Evolutionary conservation across 2,888 invertebrate species (phyloP), one percentile per base, ranked within the genome.

Genomic region (Lordiphosa andalusiaca): DNA sequence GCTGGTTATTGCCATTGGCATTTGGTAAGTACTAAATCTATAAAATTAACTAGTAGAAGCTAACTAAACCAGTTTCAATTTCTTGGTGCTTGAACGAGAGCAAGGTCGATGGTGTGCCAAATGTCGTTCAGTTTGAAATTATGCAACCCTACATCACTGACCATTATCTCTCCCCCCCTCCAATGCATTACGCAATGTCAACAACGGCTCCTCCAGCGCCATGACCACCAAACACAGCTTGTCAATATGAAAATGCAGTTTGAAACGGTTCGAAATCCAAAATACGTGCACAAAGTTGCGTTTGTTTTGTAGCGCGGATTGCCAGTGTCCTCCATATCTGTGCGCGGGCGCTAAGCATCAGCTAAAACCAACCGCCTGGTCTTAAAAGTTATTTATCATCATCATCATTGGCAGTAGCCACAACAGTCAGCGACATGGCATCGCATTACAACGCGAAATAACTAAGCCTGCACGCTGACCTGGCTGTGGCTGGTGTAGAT

Each of bases 11-110:
- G 73, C 68, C 82, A 73, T 71, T 77, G 77, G 77, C 77, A 81
- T 84, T 81, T 84, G 77, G 77, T 77, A 77, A 77, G 77, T 84
- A 73, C 73, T 30, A 80, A 55, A 69, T 67, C 59, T 63, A 55
- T 40, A 55, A 52, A 61, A 58, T 66, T 63, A 52, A 61, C 56
- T 55, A 74, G 70, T 55, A 74, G 70, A 62, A 64, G 47, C 46
- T 48, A 42, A 55, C 4, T 36, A 47, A 64, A 65, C 58, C 59
- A 50, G 65, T 67, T 67, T 49, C 59, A 56, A 42, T 51, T 25
- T 51, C 57, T 61, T 54, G 55, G 50, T 71, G 73, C 67, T 56
- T 70, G 75, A 78, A 80, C 58, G 67, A 61, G 78, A 73, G 82
- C 77, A 77, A 77, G 77, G 77, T 77, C 82, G 78, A 53, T 62